Conservation (phyloP, 2,113 vertebrate genomes). For the Caranx melampygus region DNA sequence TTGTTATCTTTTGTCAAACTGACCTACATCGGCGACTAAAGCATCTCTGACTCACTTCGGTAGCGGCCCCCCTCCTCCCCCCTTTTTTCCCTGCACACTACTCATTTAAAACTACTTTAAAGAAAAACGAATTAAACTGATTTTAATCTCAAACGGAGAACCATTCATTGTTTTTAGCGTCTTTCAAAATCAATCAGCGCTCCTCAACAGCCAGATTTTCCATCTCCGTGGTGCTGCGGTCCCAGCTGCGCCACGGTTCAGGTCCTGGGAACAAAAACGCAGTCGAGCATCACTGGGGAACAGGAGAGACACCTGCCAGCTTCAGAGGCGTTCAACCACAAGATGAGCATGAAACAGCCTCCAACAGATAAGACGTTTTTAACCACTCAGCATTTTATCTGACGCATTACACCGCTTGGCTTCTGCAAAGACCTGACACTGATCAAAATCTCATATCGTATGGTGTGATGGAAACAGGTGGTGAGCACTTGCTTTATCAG, state of each 20-base stretch:
- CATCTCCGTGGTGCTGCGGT: not conserved
- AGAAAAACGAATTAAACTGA: not conserved
- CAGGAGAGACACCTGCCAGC: constrained; percentile 23
- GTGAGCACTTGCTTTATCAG: no score
- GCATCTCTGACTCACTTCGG: not conserved
- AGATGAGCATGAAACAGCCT: not conserved
- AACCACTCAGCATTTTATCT: not conserved
- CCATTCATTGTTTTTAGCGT: not conserved
- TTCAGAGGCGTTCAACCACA: constrained; percentile 14
- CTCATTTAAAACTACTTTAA: no score
- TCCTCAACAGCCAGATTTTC: not conserved
- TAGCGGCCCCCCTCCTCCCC: no score
- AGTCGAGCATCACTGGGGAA: not conserved
- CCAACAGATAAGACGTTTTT: constrained; percentile 4
- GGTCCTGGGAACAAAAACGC: constrained; percentile 55
- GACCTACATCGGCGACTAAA: not conserved
- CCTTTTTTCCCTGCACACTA: no score
- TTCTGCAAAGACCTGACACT: not conserved
- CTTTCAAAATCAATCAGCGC: constrained; percentile 47
- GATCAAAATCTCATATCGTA: constrained; percentile 17
- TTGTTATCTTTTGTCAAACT: not conserved
- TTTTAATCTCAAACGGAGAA: not conserved
- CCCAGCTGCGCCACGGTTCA: constrained; percentile 52
- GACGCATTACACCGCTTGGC: not conserved
- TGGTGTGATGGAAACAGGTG: no score